Evolutionary conservation across 2,888 invertebrate genomes (phyloP).

Genomic region (Drosophila vallismaia): DNA sequence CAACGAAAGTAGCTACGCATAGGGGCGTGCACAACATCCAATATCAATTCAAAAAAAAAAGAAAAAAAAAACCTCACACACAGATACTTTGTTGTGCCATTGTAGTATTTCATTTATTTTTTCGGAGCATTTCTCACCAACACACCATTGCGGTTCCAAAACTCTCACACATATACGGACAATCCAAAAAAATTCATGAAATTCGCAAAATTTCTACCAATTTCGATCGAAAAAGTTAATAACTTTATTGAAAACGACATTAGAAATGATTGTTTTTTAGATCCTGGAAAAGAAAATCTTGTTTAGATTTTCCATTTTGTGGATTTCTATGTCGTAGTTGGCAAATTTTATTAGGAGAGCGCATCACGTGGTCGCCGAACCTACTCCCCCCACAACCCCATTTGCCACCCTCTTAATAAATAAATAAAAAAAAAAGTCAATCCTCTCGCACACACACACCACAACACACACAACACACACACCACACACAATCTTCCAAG

Average conservation of each 20-base stretch:
- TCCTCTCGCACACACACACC: constrained; percentile 34
- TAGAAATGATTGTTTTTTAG: neutral
- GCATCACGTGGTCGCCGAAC: constrained; percentile 51
- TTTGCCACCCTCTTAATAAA: neutral
- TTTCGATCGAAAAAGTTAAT: neutral
- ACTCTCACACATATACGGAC: constrained; percentile 22
- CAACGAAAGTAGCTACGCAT: constrained; percentile 43
- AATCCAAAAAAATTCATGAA: neutral
- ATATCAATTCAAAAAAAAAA: constrained; percentile 29
- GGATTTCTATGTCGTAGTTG: neutral
- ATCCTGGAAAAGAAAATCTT: no score
- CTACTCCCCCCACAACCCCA: constrained; percentile 12
- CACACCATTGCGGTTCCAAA: constrained; percentile 11
- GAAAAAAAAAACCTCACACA: constrained; percentile 32
- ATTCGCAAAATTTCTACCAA: constrained; percentile 14
- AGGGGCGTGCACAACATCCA: constrained; percentile 81
- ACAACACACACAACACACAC: neutral
- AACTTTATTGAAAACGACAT: neutral
- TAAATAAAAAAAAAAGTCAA: neutral
- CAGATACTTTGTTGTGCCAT: constrained; percentile 23
- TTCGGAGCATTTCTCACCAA: constrained; percentile 38
- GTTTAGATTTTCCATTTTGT: neutral
- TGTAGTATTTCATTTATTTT: constrained; percentile 28
- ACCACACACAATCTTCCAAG: constrained; percentile 4
- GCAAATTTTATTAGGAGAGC: constrained; percentile 20